Conservation (phyloP, 2,113 vertebrate genomes). For the Lamprologus callipterus region DNA sequence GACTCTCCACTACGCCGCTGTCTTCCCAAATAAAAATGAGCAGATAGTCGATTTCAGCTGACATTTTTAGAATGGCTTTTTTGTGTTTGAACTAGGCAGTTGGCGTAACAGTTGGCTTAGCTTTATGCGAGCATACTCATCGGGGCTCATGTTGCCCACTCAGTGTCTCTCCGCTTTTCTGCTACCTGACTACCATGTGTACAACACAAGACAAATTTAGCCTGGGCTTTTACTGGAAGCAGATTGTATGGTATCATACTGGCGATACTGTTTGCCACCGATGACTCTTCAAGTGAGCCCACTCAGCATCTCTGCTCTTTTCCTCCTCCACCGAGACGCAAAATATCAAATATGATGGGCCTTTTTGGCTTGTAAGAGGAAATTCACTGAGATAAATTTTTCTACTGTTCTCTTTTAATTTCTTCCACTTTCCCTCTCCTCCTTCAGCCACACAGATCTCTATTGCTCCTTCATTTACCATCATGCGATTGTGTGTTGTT, state of each 20-base stretch:
- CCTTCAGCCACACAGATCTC: neutral
- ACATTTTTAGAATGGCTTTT: constrained; percentile 27
- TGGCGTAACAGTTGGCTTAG: constrained; percentile 44
- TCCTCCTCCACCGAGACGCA: constrained; percentile 25
- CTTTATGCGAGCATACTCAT: constrained; percentile 12
- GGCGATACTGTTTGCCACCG: constrained; percentile 48
- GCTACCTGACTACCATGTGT: constrained; percentile 25
- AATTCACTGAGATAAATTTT: constrained; percentile 10
- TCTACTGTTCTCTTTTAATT: constrained; percentile 1
- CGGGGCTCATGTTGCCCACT: constrained; percentile 38
- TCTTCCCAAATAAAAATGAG: constrained; percentile 4
- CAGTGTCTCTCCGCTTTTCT: constrained; percentile 35
- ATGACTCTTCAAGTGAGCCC: constrained; percentile 53
- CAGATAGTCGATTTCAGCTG: neutral
- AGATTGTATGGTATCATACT: constrained; percentile 60
- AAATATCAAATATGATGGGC: constrained; percentile 43
- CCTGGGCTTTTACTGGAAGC: constrained; percentile 40
- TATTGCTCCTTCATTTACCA: neutral
- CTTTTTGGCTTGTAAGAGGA: constrained; percentile 22
- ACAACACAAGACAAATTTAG: constrained; percentile 52
- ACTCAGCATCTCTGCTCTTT: constrained; percentile 48
- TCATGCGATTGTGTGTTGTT: neutral
- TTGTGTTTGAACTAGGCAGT: constrained; percentile 19
- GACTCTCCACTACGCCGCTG: constrained; percentile 4
- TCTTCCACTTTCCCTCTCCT: neutral